Base-by-base conservation (phyloP, 2,888 invertebrate genomes). In the Mesochorus sp. region DNA sequence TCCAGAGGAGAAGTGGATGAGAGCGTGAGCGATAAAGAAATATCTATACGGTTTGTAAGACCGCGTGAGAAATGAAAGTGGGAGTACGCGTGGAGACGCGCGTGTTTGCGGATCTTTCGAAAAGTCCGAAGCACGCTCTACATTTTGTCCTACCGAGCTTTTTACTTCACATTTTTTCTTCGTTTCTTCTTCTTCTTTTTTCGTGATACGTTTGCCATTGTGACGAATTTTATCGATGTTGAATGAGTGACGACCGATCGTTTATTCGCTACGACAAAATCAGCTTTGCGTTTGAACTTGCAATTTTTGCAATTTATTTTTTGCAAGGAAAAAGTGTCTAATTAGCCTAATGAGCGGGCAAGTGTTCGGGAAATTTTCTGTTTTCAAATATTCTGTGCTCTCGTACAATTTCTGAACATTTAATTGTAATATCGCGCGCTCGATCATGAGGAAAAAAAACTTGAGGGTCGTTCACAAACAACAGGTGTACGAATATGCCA, bases 371-470 rank as follows among this genome's bases (percentile, higher is more conserved):
- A 28, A 31, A 31, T 10, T 17, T 10, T 6, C 10, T 12, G 49
- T 21, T 14, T 24, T 10, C 3, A 49, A 49, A 28, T 51, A 51
- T 28, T n/a, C n/a, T n/a, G n/a, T n/a, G n/a, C n/a, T n/a, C n/a
- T n/a, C n/a, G n/a, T n/a, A n/a, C n/a, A n/a, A n/a, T n/a, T n/a
- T n/a, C n/a, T 14, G 14, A 42, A 42, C 2, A 3, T 42, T 42
- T 4, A 3, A 1, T 2, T 42, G 12, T 3, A 1, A 5, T 14
- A 1, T 42, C 2, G 42, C 14, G 14, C n/a, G 24, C 24, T 55
- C 26, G 49, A 80, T 67, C 68, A 91, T 90, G 90, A 90, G 91
- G 88, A 90, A 90, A 81, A 91, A 91, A 84, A 91, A 90, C 64
- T 84, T 87, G 8, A 84, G 88, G 71, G 89, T 91, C 61, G 74